Conservation (phyloP, 2,797 vertebrate species). For the Microctenopoma lineatum region DNA sequence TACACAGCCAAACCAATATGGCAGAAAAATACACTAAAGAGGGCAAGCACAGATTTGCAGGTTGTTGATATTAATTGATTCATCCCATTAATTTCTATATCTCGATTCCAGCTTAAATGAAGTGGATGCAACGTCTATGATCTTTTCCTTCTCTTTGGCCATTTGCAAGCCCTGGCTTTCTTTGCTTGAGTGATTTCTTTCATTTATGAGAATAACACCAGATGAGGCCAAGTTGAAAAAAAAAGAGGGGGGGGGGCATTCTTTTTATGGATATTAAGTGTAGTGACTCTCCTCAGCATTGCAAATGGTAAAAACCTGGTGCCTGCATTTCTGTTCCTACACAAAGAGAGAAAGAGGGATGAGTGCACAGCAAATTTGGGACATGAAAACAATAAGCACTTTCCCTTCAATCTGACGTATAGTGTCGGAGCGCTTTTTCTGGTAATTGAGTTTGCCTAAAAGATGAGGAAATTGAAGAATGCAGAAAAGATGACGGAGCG, state of each 20-base stretch:
- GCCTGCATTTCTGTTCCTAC: constrained; percentile 37
- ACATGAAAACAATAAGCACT: constrained; percentile 65
- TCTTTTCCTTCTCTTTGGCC: constrained; percentile 56
- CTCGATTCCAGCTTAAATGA: constrained; percentile 42
- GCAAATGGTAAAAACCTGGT: constrained; percentile 51
- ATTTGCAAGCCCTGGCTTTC: constrained; percentile 71
- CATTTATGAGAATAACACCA: constrained; percentile 65
- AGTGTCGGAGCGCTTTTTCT: constrained; percentile 44
- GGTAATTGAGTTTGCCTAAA: constrained; percentile 70
- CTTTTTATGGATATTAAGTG: constrained; percentile 73
- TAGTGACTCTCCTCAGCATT: constrained; percentile 38
- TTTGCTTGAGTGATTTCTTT: constrained; percentile 71
- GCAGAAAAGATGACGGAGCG: constrained; percentile 52
- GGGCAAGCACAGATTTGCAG: constrained; percentile 7
- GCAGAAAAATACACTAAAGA: constrained; percentile 26
- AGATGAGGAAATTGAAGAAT: constrained; percentile 64
- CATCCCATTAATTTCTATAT: constrained; percentile 46
- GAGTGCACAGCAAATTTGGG: constrained; percentile 39
- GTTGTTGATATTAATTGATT: constrained; percentile 53
- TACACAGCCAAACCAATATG: constrained; percentile 17
- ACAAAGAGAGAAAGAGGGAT: constrained; percentile 19
- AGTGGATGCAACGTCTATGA: constrained; percentile 65
- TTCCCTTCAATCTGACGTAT: constrained; percentile 55
- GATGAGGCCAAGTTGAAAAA: constrained; percentile 71
- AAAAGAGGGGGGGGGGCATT: constrained; percentile 14